Evolutionary conservation across 2,888 invertebrate genomes (phyloP).

Genomic region (Leucophora obtusa): DNA sequence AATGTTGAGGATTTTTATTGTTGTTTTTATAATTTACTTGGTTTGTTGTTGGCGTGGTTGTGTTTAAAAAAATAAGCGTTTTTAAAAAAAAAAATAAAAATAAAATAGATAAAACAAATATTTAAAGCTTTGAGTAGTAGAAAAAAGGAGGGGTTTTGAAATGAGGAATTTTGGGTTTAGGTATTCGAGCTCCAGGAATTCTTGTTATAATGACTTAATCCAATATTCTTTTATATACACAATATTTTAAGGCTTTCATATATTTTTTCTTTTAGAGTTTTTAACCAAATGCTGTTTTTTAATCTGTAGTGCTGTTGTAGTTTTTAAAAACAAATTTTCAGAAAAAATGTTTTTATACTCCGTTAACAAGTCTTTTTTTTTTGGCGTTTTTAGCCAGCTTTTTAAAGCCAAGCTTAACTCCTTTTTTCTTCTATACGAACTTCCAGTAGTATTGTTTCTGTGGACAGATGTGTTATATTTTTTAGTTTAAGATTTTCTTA

Average conservation of each 20-base stretch:
- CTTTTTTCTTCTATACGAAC: constrained; percentile 43
- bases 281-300: constrained; percentile 44
- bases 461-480: constrained; percentile 59
- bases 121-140: constrained; percentile 54
- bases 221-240: constrained; percentile 25
- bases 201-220: constrained; percentile 38
- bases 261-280: constrained; percentile 33
- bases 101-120: constrained; percentile 45
- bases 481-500: constrained; percentile 29
- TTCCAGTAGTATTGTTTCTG: constrained; percentile 46
- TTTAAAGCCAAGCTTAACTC: constrained; percentile 49
- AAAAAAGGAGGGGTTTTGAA: constrained; percentile 56
- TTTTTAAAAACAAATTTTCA: neutral
- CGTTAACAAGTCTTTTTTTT: constrained; percentile 27
- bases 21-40: constrained; percentile 44
- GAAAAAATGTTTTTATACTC: constrained; percentile 51
- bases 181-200: constrained; percentile 64
- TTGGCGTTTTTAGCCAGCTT: constrained; percentile 18
- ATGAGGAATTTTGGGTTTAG: constrained; percentile 69
- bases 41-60: constrained; percentile 66
- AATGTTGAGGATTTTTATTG: constrained; percentile 60
- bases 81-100: constrained; percentile 43
- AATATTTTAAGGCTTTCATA: constrained; percentile 63
- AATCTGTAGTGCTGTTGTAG: constrained; percentile 67
- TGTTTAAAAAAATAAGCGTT: constrained; percentile 46